Percentiles rank a stretch among this genome's conserved stretches.
Evolutionary conservation across 1,140 invertebrate genomes (phyloP).

Genomic region (Aphelinus certus): DNA sequence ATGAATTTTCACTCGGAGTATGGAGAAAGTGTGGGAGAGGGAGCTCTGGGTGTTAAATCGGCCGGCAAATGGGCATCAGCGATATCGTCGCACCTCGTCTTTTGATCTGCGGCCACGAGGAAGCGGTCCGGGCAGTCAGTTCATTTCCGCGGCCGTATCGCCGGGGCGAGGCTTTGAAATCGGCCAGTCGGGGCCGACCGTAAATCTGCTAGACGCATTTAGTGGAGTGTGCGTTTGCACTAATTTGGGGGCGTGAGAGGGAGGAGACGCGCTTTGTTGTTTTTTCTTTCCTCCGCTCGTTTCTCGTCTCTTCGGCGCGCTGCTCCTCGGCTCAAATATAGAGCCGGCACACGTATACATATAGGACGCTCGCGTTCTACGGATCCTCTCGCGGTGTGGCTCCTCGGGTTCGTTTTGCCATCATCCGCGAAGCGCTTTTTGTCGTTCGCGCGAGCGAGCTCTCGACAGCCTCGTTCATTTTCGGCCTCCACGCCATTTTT

Average conservation of each 20-base stretch:
- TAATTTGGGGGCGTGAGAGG: slow-evolving; percentile 60
- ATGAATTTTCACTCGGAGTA: no score
- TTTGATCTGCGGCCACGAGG: slow-evolving; percentile 4
- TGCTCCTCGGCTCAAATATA: slow-evolving; percentile 45
- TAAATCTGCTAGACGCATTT: slow-evolving; percentile 61
- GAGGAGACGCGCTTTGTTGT: slow-evolving; percentile 19
- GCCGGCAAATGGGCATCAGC: neutral
- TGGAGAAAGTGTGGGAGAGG: no score
- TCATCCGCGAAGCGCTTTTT: neutral
- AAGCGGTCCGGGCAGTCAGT: slow-evolving; percentile 16
- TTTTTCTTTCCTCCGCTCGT: slow-evolving; percentile 40
- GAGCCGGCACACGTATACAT: neutral
- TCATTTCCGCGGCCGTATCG: slow-evolving; percentile 23
- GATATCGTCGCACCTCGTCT: neutral
- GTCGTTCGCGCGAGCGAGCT: neutral
- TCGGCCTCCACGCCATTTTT: slow-evolving; percentile 27
- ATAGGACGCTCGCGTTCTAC: neutral
- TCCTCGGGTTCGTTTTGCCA: neutral
- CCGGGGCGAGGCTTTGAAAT: neutral
- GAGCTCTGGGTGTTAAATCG: neutral
- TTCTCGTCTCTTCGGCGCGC: slow-evolving; percentile 54
- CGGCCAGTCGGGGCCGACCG: slow-evolving; percentile 41
- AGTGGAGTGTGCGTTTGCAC: slow-evolving; percentile 52
- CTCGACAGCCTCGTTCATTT: slow-evolving; percentile 19
- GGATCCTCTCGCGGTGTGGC: neutral